phyloP scores from a whole-genome alignment of 2,888 invertebrate genomes.

The Metallyticus violacea region DNA sequence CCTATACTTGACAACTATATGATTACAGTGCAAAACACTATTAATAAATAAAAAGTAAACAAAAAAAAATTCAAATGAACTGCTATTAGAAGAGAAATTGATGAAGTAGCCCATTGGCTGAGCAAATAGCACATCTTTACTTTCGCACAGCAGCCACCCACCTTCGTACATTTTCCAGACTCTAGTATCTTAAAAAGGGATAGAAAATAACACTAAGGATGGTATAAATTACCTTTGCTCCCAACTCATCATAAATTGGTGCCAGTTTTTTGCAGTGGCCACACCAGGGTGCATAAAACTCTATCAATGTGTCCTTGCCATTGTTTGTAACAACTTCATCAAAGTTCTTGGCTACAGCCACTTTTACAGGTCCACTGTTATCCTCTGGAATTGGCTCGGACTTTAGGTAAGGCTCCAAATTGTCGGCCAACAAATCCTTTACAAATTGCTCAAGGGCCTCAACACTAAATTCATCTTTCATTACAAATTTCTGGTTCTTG shows the following conservation, averaged over 20 bases:
- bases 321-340: slow-evolving; percentile 89
- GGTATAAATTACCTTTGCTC: slow-evolving; percentile 75
- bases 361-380: slow-evolving; percentile 78
- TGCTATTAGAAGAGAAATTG: too few species aligned
- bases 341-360: slow-evolving; percentile 96
- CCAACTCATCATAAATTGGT: slow-evolving; percentile 92
- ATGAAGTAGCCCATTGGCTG: too few species aligned
- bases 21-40: too few species aligned
- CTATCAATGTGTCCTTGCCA: slow-evolving; percentile 88
- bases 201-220: too few species aligned
- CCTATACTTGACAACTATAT: too few species aligned
- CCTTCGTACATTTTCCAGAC: too few species aligned
- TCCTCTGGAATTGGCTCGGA: slow-evolving; percentile 89
- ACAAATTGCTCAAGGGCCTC: slow-evolving; percentile 84
- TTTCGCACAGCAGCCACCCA: too few species aligned
- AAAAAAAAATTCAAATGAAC: too few species aligned
- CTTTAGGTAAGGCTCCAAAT: slow-evolving; percentile 88
- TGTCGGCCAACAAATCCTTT: slow-evolving; percentile 75
- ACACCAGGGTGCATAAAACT: slow-evolving; percentile 99
- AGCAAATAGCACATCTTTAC: too few species aligned
- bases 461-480: slow-evolving; percentile 86
- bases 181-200: too few species aligned
- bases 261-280: slow-evolving; percentile 97
- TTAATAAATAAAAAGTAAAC: too few species aligned
- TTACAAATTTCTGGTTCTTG: slow-evolving; percentile 83